Base-by-base conservation (phyloP, 1,140 invertebrate genomes). In the Orius insidiosus region DNA sequence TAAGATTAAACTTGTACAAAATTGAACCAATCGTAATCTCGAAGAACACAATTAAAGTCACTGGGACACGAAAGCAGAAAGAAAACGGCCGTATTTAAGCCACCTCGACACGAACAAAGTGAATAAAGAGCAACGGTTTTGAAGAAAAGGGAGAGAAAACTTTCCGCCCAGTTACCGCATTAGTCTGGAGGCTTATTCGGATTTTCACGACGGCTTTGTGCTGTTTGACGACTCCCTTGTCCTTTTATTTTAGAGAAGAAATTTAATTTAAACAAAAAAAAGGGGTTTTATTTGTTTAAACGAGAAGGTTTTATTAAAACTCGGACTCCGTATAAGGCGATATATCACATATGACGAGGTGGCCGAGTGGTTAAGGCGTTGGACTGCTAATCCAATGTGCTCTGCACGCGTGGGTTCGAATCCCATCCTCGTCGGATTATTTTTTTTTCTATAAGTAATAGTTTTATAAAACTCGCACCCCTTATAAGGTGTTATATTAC, bases 311-410 rank as follows among this genome's bases (percentile, higher is more conserved):
- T 14, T 14, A 16, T 14, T 37, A 37, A 37, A 37, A 14, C 16
- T 14, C 3, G 3, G 3, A 24, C 3, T 24, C 24, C 24, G 3
- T 24, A 4, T 24, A 54, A 50, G 53, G 53, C 3, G 7, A 7
- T 4, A 3, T 7, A 4, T 24, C 7, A 4, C 24, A 24, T 24
- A 24, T 24, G 77, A 80, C 77, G 78, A 81, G 78, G 78, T 81
- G 79, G 78, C 78, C 78, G 78, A 82, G 79, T 79, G 78, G 78
- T 81, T 82, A 80, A 82, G 79, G 78, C 78, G 78, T 80, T 80
- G 78, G 78, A 81, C 78, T 80, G 78, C 78, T 81, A 77, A 72
- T 72, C 70, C 70, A 73, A 71, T 73, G 70, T 70, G 70, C 70
- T 72, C 70, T 73, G 70, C 79, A 79, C 78, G 78, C 78, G 78